Evolutionary conservation across 1,140 invertebrate species (phyloP), one percentile per base, ranked within the genome.

Genomic region (Trichonephila inaurata): DNA sequence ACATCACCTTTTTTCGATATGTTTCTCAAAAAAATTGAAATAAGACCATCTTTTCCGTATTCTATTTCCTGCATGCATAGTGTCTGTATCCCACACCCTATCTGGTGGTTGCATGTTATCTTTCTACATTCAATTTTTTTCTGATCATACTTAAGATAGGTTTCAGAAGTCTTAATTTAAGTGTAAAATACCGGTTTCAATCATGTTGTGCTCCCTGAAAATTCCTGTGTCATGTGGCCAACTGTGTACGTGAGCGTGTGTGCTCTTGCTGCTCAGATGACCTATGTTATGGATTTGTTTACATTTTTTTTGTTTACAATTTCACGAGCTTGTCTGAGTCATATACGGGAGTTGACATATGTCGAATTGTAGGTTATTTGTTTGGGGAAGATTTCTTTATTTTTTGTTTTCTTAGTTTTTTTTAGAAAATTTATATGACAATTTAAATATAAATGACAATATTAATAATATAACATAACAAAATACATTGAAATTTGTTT

Each of bases 241-340:
- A 24, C 33, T 33, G 28, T 28, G 28, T 18, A 40, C 28, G 16
- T 40, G 28, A 28, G 28, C 24, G 19, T 33, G 28, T 61, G 58
- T 61, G 58, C 21, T 91, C 60, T 28, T 69, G 69, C 21, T 91
- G 69, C 60, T 91, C 77, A 21, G 10, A 69, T 77, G 77, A 82
- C 51, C 28, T 77, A 21, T 91, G 51, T 28, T 19, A 40, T 64
- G 77, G 44, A n/a, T 91, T 85, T 85, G 81, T 92, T 92, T 92
- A 92, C 91, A 85, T 61, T 92, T 92, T 92, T 72, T 81, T 85
- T 92, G 85, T 81, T 92, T 85, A 64, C 85, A 81, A 12, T 18
- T 85, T 66, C 28, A 19, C 28, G 7, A n/a, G 21, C n/a, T n/a
- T 21, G 40, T 28, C 21, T 86, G 81, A 66, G 91, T 85, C 81